Conservation (phyloP, 2,797 vertebrate genomes). For the Limnodromus scolopaceus region DNA sequence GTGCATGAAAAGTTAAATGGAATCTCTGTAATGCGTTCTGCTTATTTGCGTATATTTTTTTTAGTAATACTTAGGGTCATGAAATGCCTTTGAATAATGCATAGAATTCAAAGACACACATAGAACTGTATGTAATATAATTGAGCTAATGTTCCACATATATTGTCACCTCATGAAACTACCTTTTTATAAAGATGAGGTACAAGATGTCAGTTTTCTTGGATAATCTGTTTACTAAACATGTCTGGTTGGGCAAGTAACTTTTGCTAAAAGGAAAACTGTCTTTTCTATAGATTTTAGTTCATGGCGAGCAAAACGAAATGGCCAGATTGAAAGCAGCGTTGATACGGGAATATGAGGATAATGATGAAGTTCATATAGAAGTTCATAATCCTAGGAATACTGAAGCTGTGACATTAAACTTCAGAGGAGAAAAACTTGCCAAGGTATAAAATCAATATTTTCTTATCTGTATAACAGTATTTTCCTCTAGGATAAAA, state of each 20-base stretch:
- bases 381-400: constrained; percentile 96
- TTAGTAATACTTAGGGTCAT: neutral
- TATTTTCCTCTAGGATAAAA: neutral
- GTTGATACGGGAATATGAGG: constrained; percentile 94
- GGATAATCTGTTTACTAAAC: neutral
- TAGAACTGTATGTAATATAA: neutral
- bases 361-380: constrained; percentile 96
- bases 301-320: constrained; percentile 97
- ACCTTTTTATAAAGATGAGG: neutral
- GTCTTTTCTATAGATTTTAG: constrained; percentile 84
- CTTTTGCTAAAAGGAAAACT: neutral
- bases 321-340: constrained; percentile 96
- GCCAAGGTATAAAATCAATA: constrained; percentile 84
- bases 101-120: neutral
- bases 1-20: neutral
- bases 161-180: neutral
- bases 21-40: neutral
- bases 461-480: neutral
- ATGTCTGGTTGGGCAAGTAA: neutral
- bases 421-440: constrained; percentile 96
- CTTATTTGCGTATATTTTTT: neutral
- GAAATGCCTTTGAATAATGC: neutral
- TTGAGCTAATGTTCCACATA: neutral
- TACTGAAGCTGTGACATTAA: constrained; percentile 92
- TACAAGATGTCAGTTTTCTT: neutral